Percentiles rank a stretch among this genome's conserved stretches.
Conservation (phyloP, 2,888 invertebrate genomes). For the Drosophila setosimentum region DNA sequence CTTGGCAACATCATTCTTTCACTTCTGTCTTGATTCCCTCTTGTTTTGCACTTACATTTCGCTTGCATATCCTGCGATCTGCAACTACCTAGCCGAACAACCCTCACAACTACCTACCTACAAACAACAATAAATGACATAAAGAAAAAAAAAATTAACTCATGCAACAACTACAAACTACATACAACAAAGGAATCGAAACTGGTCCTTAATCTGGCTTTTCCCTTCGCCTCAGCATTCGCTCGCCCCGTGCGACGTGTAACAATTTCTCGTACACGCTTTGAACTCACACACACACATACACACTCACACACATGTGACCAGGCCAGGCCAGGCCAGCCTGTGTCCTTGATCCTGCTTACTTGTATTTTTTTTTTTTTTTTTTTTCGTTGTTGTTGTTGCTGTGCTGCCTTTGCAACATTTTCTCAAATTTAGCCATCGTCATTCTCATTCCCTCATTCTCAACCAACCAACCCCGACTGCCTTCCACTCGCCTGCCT, state of each 20-base stretch:
- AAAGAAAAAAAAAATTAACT: constrained; percentile 38
- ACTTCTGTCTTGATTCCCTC: constrained; percentile 50
- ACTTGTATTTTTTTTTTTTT: constrained; percentile 56
- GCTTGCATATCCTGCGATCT: constrained; percentile 58
- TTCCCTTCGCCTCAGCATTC: constrained; percentile 49
- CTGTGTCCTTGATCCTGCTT: constrained; percentile 83
- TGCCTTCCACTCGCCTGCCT: constrained; percentile 6
- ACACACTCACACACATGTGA: constrained; percentile 12
- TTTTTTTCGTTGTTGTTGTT: constrained; percentile 17
- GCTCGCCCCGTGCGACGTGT: constrained; percentile 51
- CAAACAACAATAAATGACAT: constrained; percentile 4
- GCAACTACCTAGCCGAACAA: constrained; percentile 50
- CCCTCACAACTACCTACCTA: constrained; percentile 44
- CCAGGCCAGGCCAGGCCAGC: constrained; percentile 31
- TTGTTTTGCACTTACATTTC: constrained; percentile 51
- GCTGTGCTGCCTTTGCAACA: constrained; percentile 48
- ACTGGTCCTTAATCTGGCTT: constrained; percentile 77
- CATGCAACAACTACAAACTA: constrained; percentile 34
- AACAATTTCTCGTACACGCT: constrained; percentile 64
- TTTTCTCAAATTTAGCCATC: constrained; percentile 54
- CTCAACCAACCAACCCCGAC: constrained; percentile 34
- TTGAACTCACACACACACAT: constrained; percentile 35
- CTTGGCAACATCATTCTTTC: constrained; percentile 9
- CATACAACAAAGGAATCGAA: constrained; percentile 64
- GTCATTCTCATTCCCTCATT: constrained; percentile 35